Evolutionary conservation across 2,888 invertebrate genomes (phyloP).

Genomic region (Syrista parreyssii): DNA sequence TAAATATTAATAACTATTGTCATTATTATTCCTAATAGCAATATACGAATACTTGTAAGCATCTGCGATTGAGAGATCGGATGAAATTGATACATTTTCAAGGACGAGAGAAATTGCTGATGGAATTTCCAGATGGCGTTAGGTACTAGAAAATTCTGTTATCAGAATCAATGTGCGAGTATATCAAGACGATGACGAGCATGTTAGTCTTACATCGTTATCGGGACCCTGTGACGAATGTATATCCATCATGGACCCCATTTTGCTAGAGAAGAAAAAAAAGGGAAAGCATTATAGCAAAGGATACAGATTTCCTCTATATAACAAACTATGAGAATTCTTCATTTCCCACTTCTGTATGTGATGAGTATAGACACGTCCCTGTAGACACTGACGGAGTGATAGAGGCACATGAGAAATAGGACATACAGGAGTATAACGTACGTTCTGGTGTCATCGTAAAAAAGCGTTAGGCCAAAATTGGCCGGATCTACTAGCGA

Average conservation of each 20-base stretch:
- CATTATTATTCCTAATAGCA: neutral
- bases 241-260: neutral
- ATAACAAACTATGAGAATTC: neutral
- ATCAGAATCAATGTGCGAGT: neutral
- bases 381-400: neutral
- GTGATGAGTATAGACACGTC: neutral
- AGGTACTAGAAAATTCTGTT: neutral
- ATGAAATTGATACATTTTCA: neutral
- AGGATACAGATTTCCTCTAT: neutral
- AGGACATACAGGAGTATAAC: neutral
- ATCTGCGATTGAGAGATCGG: neutral
- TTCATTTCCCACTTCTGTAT: neutral
- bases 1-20: neutral
- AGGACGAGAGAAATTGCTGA: neutral
- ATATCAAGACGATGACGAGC: neutral
- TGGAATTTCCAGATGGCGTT: neutral
- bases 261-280: neutral
- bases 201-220: constrained; percentile 1
- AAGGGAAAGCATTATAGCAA: neutral
- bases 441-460: neutral
- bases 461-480: neutral
- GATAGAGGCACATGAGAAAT: neutral
- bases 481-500: neutral
- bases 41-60: neutral
- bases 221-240: neutral